A percentile compares a stretch with the other conserved stretches of the same genome.
Conservation (phyloP, 2,888 invertebrate genomes). For the Lottia gigantea region DNA sequence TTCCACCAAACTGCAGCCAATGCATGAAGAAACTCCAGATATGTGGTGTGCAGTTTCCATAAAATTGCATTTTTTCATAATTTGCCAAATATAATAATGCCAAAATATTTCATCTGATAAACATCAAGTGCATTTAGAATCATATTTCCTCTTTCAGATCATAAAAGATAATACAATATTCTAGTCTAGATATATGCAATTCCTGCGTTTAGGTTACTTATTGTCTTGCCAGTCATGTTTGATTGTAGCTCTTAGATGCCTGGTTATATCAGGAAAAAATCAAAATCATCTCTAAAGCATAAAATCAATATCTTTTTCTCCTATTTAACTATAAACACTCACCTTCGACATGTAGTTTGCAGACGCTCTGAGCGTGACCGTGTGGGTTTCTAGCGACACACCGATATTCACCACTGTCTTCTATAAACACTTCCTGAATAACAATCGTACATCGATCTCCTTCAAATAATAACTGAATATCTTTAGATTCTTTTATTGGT, state of each 20-base stretch:
- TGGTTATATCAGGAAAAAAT: not conserved
- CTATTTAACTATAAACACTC: constrained; percentile 34
- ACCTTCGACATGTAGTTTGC: constrained; percentile 81
- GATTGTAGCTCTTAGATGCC: no score
- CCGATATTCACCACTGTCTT: constrained; percentile 83
- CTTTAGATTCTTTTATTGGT: constrained; percentile 85
- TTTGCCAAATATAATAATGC: not conserved
- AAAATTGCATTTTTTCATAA: not conserved
- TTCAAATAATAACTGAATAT: constrained; percentile 84
- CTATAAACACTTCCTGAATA: constrained; percentile 74
- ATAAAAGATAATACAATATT: no score
- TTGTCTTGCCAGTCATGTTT: no score
- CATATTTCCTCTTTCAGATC: no score
- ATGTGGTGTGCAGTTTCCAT: not conserved
- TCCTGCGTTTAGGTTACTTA: no score
- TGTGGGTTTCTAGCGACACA: constrained; percentile 90
- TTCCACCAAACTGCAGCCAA: no score
- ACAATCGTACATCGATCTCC: constrained; percentile 75
- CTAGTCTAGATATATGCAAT: no score
- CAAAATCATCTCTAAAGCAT: no score
- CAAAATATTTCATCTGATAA: not conserved
- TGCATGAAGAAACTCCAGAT: no score
- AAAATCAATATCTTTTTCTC: no score
- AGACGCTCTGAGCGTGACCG: constrained; percentile 84
- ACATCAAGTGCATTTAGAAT: not conserved